phyloP scores from a whole-genome alignment of 2,113 vertebrate genomes.

The Salvelinus sp. region DNA sequence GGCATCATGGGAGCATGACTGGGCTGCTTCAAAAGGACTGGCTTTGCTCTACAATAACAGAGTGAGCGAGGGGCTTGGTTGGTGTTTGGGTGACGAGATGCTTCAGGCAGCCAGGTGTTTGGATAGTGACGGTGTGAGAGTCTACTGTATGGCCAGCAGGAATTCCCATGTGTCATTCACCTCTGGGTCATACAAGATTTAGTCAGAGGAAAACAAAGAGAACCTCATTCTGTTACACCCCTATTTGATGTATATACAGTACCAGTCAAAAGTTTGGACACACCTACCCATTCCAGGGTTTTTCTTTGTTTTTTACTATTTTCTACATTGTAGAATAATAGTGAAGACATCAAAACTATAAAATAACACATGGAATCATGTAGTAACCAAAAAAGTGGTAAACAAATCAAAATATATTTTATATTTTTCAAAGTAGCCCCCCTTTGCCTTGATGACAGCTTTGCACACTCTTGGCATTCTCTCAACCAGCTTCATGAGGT shows the following conservation, averaged over 20 bases:
- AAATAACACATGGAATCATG: too few relatives aligned
- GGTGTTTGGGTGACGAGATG: conserved; percentile 61
- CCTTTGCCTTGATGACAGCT: too few relatives aligned
- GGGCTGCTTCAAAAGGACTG: conserved; percentile 58
- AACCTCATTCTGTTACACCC: not conserved
- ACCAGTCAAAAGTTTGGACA: too few relatives aligned
- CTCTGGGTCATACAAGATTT: not conserved
- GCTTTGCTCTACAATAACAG: conserved; percentile 70
- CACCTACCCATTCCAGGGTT: too few relatives aligned
- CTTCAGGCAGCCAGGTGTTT: conserved; percentile 45
- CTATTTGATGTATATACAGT: not conserved
- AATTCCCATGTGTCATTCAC: conserved; percentile 53
- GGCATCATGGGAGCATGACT: conserved; percentile 56
- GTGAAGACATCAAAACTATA: too few relatives aligned
- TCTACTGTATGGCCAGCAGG: conserved; percentile 47
- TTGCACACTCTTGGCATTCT: too few relatives aligned
- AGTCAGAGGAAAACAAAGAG: conserved; percentile 14
- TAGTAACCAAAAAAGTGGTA: too few relatives aligned
- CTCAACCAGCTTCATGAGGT: too few relatives aligned
- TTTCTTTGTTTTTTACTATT: too few relatives aligned
- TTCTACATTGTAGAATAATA: too few relatives aligned
- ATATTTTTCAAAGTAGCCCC: too few relatives aligned
- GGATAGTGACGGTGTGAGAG: conserved; percentile 32
- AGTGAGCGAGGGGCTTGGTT: conserved; percentile 29
- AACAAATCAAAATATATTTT: too few relatives aligned